Base-by-base conservation (phyloP, 2,888 invertebrate species). In the Cabera pusaria region DNA sequence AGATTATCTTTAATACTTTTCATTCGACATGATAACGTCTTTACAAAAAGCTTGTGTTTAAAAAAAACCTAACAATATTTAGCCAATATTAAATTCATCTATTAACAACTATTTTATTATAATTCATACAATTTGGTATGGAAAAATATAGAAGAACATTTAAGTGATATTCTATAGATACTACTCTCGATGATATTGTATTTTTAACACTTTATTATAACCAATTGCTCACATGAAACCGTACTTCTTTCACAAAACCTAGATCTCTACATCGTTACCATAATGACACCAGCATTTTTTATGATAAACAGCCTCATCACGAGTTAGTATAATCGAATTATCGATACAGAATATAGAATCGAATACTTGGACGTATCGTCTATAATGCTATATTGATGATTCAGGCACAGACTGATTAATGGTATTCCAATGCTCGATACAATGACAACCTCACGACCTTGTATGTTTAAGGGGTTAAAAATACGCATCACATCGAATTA, bases 381-480 rank as follows among this genome's bases (percentile, higher is more conserved):
- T 70, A 76, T 83, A 84, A 84, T 85, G 79, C 66, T 86, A 81
- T 87, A 88, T 87, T 87, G 87, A 86, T 87, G 87, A 79, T 85
- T 79, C 79, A 66, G 60, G 79, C 71, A 75, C 77, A 87, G 87
- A 86, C 88, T 87, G 87, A 88, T 88, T 87, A 88, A 88, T 88
- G 87, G 76, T 78, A 61, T 64, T 63, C 60, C 73, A 70, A 72
- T 75, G 65, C 72, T 72, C 69, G 71, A 72, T 74, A 87, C 87
- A 87, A 86, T 83, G 68, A 73, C 68, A 64, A 64, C 65, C n/a
- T 59, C 52, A 58, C 53, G 57, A 64, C 73, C 69, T 63, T 64
- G 66, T 53, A 44, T 55, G 52, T 64, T 71, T 67, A 55, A 56
- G 64, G 68, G 64, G 62, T 59, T 60, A 45, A 41, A 51, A 29